Evolutionary conservation across 1,140 invertebrate species (phyloP), one percentile per base, ranked within the genome.

Genomic region (Galleria mellonella): DNA sequence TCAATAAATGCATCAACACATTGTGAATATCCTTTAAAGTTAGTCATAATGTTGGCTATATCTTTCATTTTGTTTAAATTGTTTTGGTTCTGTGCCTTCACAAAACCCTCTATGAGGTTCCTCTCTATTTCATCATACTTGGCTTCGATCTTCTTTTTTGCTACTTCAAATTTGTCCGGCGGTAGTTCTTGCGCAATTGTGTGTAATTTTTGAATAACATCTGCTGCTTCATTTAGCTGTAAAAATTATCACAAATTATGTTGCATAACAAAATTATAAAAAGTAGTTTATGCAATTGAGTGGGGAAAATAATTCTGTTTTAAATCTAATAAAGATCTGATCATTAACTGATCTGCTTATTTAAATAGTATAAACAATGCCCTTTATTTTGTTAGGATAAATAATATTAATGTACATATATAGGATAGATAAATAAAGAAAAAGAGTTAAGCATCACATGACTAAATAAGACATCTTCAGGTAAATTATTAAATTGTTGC

Each of bases 1-100:
- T 98, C 96, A 62, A 99, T 99, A 73, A 97, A 99, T 0, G 96
- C 96, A 89, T 99, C 94, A 47, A 99, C 91, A 84, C 97, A 99
- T 56, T 98, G 93, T 0, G 95, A 94, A 83, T 99, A 99, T 1
- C 97, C 94, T 82, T 98, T 98, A 72, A 99, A 99, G 69, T 99
- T 95, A 0, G 94, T 94, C 48, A 99, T 87, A 32, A 98, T 95
- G 15, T 90, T 90, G 0, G 98, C 97, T 47, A 99, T 92, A 70
- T 97, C 93, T 69, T 96, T 97, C 97, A 99, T 99, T 67, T 94
- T 91, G 10, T 88, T 87, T 49, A 93, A 91, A 75, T 99, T 95
- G 49, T 94, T 92, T 32, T 91, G 89, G 47, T 91, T 91, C 67
- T 96, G 96, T 2, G 97, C 95, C 37, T 91, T 91, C 0, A 94